Conservation (phyloP, 2,888 invertebrate species). For the Caprella mutica region DNA sequence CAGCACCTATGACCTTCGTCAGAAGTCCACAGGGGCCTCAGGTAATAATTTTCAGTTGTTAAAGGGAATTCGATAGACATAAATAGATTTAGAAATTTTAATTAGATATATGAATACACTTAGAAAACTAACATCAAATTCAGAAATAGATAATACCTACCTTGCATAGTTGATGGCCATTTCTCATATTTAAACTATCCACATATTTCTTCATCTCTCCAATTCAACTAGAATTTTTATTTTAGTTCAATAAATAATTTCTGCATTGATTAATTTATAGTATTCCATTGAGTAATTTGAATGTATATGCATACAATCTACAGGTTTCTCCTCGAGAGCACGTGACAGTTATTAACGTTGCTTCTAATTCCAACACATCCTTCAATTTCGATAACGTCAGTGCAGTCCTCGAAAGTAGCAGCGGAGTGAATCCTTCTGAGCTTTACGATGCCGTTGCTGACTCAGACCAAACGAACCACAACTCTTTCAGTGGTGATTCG, state of each 20-base stretch:
- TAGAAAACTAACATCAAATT: not conserved
- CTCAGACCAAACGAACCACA: not conserved
- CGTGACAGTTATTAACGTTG: slow-evolving; percentile 30
- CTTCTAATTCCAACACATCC: slow-evolving; percentile 19
- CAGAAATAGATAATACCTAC: not conserved
- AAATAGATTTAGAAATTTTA: not conserved
- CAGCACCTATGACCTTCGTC: slow-evolving; percentile 28
- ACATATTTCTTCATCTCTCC: no score
- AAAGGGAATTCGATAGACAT: no score
- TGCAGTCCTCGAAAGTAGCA: slow-evolving; percentile 21
- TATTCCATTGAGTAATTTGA: no score
- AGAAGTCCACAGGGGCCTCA: slow-evolving; percentile 26
- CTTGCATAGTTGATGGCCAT: not conserved
- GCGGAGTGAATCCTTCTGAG: slow-evolving; percentile 21
- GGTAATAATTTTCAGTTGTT: no score
- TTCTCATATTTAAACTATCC: no score
- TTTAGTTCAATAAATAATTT: no score
- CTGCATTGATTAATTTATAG: slow-evolving; percentile 4
- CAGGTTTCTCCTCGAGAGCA: slow-evolving; percentile 21
- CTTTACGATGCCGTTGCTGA: slow-evolving; percentile 14
- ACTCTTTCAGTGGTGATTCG: slow-evolving; percentile 4
- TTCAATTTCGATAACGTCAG: slow-evolving; percentile 19
- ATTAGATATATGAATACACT: not conserved
- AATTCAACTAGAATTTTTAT: no score
- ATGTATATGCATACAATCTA: no score